Base-by-base conservation (phyloP, 2,888 invertebrate genomes). In the Azorinus chamasolen region DNA sequence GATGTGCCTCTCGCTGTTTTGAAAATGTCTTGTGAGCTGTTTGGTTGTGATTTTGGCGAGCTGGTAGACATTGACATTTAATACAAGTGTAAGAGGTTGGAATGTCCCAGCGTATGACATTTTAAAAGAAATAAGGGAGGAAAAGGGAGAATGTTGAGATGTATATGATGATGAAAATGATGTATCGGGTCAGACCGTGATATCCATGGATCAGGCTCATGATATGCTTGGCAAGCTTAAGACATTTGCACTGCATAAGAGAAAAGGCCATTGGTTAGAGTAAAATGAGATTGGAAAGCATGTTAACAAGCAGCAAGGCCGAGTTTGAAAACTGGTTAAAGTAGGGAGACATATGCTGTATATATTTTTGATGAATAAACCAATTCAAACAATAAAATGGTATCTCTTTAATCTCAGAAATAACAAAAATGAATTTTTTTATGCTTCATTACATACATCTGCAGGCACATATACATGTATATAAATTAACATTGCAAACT, bases 51-150 rank as follows among this genome's bases (percentile, higher is more conserved):
- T n/a, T 50, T 48, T 22, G n/a, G 12, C 16, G 61, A 61, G 18
- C 45, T 61, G n/a, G 61, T 46, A n/a, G 37, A 24, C 16, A 37
- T 61, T n/a, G 61, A 50, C 8, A 8, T 50, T 18, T 37, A 37
- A 54, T n/a, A 37, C 12, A 4, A 25, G 22, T 43, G 24, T 4
- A 12, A 12, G 27, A 16, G 20, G 46, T 25, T 59, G 59, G 59
- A 27, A 59, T 27, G 27, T 18, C 10, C 12, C 24, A 25, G 59
- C 59, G 46, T 2, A 46, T 16, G 25, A 24, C 12, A 24, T 59
- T 2, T 18, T 59, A 18, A 22, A 25, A 10, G 39, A 39, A 3
- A 8, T 58, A 4, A 58, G 58, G 25, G 45, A 45, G 6, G 59
- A 59, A 2, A 27, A 53, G 8, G 27, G 22, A 24, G 27, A 48